phyloP scores from a whole-genome alignment of 2,797 vertebrate species.

The Microctenopoma stevenorrisi region DNA sequence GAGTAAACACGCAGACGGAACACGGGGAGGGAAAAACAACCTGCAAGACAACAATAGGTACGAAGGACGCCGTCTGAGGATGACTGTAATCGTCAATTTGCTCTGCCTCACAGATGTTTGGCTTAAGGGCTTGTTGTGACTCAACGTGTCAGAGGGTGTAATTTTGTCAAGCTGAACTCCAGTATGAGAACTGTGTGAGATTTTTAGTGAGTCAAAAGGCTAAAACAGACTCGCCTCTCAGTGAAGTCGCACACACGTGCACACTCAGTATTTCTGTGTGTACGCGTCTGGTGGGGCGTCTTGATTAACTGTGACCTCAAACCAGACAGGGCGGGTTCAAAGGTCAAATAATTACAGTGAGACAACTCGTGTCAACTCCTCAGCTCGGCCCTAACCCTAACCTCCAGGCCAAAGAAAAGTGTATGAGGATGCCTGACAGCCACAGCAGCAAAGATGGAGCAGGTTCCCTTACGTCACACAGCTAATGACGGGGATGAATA shows the following conservation, averaged over 20 bases:
- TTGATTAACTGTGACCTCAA: constrained; percentile 65
- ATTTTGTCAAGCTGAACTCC: neutral
- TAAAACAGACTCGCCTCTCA: neutral
- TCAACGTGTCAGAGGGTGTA: neutral
- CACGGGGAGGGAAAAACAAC: constrained; percentile 54
- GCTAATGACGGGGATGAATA: constrained; percentile 71
- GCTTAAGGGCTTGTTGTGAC: neutral
- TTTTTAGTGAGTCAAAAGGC: neutral
- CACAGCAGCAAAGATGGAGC: constrained; percentile 44
- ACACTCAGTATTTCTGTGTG: constrained; percentile 19
- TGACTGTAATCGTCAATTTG: constrained; percentile 4
- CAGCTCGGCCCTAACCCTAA: constrained; percentile 56
- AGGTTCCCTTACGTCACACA: constrained; percentile 59
- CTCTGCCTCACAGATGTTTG: neutral
- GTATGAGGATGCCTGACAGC: constrained; percentile 48
- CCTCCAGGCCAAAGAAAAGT: constrained; percentile 2
- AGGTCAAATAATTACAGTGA: constrained; percentile 70
- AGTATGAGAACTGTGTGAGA: neutral
- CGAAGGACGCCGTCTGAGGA: constrained; percentile 21
- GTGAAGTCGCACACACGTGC: neutral
- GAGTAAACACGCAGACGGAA: constrained; percentile 53
- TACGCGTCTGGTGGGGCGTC: constrained; percentile 34
- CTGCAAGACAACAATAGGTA: constrained; percentile 23
- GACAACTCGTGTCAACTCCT: constrained; percentile 50
- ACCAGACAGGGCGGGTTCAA: constrained; percentile 55